A percentile compares a stretch with the other conserved stretches of the same genome.
phyloP scores from a whole-genome alignment of 2,113 vertebrate genomes.

The Myrmecophaga tridactyla region DNA sequence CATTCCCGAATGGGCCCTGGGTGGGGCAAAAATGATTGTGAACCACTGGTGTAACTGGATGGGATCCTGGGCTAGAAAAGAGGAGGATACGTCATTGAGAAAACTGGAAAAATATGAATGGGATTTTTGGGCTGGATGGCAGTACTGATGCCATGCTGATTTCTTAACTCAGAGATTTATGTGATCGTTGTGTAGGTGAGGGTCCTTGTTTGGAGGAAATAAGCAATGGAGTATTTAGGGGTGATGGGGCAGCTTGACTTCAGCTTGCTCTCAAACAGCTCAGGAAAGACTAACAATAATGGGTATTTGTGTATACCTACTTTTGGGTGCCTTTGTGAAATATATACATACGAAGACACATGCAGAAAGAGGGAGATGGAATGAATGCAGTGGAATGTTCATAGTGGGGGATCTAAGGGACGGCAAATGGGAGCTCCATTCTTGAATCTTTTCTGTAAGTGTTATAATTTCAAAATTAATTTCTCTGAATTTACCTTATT shows the following conservation, averaged over 20 bases:
- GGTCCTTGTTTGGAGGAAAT: not conserved
- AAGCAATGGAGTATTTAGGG: not conserved
- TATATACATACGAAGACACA: no score
- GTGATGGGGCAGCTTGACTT: not conserved
- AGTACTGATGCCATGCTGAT: fast-evolving
- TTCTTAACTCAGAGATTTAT: no score
- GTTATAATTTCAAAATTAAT: not conserved
- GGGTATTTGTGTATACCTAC: not conserved
- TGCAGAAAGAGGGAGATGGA: not conserved
- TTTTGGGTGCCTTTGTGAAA: not conserved
- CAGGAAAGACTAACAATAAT: not conserved
- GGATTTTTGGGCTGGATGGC: not conserved
- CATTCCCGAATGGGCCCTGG: no score
- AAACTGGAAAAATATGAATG: not conserved
- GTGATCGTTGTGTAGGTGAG: not conserved
- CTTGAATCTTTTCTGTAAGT: not conserved
- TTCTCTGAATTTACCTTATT: not conserved
- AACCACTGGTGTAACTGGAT: not conserved
- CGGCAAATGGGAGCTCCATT: fast-evolving
- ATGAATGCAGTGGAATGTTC: fast-evolving
- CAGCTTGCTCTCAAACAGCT: not conserved
- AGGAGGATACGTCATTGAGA: not conserved
- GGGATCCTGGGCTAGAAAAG: not conserved
- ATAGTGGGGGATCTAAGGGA: no score
- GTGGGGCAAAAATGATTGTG: not conserved